Base-by-base conservation (phyloP, 2,888 invertebrate species). In the Ecdyonurus torrentis region DNA sequence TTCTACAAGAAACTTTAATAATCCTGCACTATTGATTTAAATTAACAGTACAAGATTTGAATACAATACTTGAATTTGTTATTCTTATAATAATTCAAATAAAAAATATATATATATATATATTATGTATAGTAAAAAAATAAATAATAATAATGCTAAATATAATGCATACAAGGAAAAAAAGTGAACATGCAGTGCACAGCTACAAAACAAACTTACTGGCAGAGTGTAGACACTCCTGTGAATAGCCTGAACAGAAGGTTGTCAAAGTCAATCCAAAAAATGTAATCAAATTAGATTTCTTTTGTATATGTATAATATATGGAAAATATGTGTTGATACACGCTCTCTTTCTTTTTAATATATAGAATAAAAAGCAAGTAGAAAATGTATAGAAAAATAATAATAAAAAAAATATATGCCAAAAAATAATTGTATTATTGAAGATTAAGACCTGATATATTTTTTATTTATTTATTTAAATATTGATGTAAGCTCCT, bases 221-320 rank as follows among this genome's bases (percentile, higher is more conserved):
- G 75, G 80, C 78, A 74, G 80, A 81, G 68, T 79, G 79, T 72
- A 82, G 79, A 76, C 77, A 81, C 76, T 82, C 82, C 74, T 81
- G 81, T 70, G 82, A 81, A 69, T 80, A 78, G 79, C 82, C 83
- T 83, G 74, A 70, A 70, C 63, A 59, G n/a, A 55, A 55, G 50
- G 10, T 10, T 10, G 18, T 18, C 7, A 55, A 22, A 55, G 55
- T 55, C 19, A 55, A 55, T 22, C n/a, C n/a, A n/a, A n/a, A n/a
- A n/a, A n/a, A n/a, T n/a, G n/a, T n/a, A n/a, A n/a, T n/a, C n/a
- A n/a, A n/a, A n/a, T n/a, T n/a, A n/a, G n/a, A n/a, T n/a, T n/a
- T n/a, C n/a, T n/a, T n/a, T n/a, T n/a, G n/a, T n/a, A n/a, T n/a
- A n/a, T n/a, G n/a, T n/a, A n/a, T n/a, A n/a, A n/a, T n/a, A n/a